phyloP scores from a whole-genome alignment of 2,113 vertebrate species.

The Vulpes vulpes region DNA sequence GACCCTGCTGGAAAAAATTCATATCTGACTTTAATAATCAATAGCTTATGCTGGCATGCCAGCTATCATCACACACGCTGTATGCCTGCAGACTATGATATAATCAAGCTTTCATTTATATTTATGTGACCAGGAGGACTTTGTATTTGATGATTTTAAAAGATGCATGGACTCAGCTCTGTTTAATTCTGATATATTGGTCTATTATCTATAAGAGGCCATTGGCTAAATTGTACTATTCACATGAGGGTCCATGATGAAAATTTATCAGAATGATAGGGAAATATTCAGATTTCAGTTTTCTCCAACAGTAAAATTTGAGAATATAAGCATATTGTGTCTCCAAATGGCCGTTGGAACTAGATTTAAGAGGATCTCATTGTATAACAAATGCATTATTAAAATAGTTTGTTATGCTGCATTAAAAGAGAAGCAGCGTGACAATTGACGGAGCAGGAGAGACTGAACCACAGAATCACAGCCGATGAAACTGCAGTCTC shows the following conservation, averaged over 20 bases:
- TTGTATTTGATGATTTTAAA: slow-evolving; percentile 85
- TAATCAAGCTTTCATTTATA: slow-evolving; percentile 86
- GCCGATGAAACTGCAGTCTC: background rate
- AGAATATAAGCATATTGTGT: slow-evolving; percentile 52
- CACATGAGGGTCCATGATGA: slow-evolving; percentile 77
- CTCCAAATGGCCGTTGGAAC: slow-evolving; percentile 60
- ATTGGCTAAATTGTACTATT: slow-evolving; percentile 83
- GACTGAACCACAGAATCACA: background rate
- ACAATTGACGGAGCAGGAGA: slow-evolving; percentile 41
- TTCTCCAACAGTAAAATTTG: slow-evolving; percentile 71
- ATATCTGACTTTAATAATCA: slow-evolving; percentile 84
- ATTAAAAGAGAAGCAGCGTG: slow-evolving; percentile 61
- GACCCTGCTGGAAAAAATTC: slow-evolving; percentile 69
- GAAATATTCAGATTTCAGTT: slow-evolving; percentile 83
- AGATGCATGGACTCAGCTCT: slow-evolving; percentile 81
- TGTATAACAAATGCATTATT: slow-evolving; percentile 79
- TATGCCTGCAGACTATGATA: slow-evolving; percentile 76
- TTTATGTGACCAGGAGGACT: slow-evolving; percentile 86
- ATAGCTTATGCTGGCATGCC: slow-evolving; percentile 68
- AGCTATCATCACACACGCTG: slow-evolving; percentile 78
- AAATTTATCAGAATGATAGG: slow-evolving; percentile 82
- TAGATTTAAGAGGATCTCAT: slow-evolving; percentile 71
- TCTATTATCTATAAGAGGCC: slow-evolving; percentile 83
- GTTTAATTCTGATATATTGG: slow-evolving; percentile 87
- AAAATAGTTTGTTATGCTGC: slow-evolving; percentile 72